Conservation (phyloP, 2,888 invertebrate genomes). For the Agonopterix subpropinquella region DNA sequence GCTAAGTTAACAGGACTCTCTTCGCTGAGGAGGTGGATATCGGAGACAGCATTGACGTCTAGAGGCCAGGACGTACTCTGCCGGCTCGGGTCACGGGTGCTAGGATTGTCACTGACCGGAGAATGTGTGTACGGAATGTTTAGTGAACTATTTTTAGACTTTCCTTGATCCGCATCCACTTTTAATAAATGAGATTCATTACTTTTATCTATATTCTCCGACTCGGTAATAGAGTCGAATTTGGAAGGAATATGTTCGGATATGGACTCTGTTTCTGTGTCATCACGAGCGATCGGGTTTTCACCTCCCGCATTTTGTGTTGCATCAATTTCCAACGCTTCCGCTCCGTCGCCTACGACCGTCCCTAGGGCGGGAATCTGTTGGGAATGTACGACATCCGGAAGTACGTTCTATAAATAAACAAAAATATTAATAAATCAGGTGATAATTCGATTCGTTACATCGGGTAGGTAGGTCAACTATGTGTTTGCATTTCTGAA, state of each 20-base stretch:
- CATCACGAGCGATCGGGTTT: conserved; percentile 25
- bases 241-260: conserved; percentile 63
- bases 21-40: conserved; percentile 52
- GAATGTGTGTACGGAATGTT: conserved; percentile 34
- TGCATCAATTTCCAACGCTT: conserved; percentile 26
- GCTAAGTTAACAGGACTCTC: conserved; percentile 61
- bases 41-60: conserved; percentile 43
- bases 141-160: conserved; percentile 32
- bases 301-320: conserved; percentile 26
- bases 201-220: conserved; percentile 29
- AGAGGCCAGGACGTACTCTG: conserved; percentile 48
- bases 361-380: conserved; percentile 52
- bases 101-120: conserved; percentile 35
- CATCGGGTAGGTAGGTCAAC: conserved; percentile 12
- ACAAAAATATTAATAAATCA: conserved; percentile 51
- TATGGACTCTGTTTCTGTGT: conserved; percentile 57
- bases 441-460: conserved; percentile 16
- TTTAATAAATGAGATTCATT: conserved; percentile 28
- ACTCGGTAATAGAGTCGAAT: conserved; percentile 44
- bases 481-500: conserved; percentile 11
- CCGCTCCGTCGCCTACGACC: conserved; percentile 34
- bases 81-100: conserved; percentile 39
- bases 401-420: conserved; percentile 74
- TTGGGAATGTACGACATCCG: conserved; percentile 73
- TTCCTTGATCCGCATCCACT: conserved; percentile 29